phyloP scores from a whole-genome alignment of 2,113 vertebrate genomes.

The Tragelaphus strepsiceros region DNA sequence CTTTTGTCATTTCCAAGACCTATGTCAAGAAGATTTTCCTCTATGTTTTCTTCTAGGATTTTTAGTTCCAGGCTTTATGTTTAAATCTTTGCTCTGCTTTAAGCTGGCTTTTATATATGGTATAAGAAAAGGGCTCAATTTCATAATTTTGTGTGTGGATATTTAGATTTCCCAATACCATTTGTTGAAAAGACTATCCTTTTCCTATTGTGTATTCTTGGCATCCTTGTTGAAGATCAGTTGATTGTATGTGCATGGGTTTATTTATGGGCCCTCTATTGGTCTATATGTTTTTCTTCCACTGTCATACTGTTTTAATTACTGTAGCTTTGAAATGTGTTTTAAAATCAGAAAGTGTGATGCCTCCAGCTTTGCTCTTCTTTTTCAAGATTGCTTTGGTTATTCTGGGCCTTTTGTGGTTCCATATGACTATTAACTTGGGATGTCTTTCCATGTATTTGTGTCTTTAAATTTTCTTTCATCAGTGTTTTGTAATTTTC shows the following conservation, averaged over 20 bases:
- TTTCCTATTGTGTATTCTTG: background rate
- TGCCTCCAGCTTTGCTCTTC: background rate
- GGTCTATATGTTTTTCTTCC: background rate
- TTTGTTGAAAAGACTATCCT: background rate
- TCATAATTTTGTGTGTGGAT: background rate
- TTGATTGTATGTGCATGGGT: background rate
- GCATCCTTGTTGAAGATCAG: background rate
- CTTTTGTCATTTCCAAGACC: background rate
- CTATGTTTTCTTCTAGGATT: background rate
- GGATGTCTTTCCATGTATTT: background rate
- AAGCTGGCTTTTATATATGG: background rate
- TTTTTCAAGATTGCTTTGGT: background rate
- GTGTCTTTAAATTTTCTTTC: background rate
- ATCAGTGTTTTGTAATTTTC: background rate
- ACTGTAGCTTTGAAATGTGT: background rate
- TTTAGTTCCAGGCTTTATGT: background rate
- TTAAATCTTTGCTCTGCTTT: background rate
- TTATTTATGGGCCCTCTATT: background rate
- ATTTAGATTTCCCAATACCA: background rate
- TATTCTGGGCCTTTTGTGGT: background rate
- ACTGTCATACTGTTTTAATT: background rate
- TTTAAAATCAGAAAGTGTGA: background rate
- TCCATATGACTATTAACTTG: background rate
- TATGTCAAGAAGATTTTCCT: background rate
- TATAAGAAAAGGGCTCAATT: background rate